A percentile compares a stretch with the other conserved stretches of the same genome.
Conservation (phyloP, 23 tunicate species). For the Phallusia fumigata region DNA sequence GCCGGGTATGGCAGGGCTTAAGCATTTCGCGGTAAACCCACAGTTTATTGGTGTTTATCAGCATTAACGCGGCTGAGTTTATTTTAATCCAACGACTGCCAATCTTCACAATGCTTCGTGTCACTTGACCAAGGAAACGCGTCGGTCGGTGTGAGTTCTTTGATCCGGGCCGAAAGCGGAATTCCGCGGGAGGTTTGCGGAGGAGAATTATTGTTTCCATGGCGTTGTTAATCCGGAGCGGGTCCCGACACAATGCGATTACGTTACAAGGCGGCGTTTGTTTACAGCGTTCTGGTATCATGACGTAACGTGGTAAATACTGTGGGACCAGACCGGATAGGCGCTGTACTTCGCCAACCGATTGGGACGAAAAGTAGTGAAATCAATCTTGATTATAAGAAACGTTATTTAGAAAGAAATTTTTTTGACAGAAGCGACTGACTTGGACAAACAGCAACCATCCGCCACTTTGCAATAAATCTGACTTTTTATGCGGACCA, state of each 20-base stretch:
- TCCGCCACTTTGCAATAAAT: too few relatives aligned
- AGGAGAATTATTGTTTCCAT: conserved; percentile 6
- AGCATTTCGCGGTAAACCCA: neutral
- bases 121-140: neutral
- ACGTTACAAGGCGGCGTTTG: neutral
- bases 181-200: neutral
- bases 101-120: neutral
- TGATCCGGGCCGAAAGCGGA: neutral
- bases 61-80: neutral
- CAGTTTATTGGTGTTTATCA: neutral
- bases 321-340: neutral
- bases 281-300: neutral
- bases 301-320: neutral
- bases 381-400: too few relatives aligned
- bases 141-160: neutral
- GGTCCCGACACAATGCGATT: conserved; percentile 11
- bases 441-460: too few relatives aligned
- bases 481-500: too few relatives aligned
- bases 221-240: neutral
- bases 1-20: neutral
- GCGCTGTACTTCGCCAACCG: neutral
- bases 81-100: neutral
- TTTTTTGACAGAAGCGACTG: too few relatives aligned
- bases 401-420: too few relatives aligned
- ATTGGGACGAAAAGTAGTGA: too few relatives aligned